Evolutionary conservation across 2,888 invertebrate genomes (phyloP), one percentile per base, ranked within the genome.

Genomic region (Acronicta psi): DNA sequence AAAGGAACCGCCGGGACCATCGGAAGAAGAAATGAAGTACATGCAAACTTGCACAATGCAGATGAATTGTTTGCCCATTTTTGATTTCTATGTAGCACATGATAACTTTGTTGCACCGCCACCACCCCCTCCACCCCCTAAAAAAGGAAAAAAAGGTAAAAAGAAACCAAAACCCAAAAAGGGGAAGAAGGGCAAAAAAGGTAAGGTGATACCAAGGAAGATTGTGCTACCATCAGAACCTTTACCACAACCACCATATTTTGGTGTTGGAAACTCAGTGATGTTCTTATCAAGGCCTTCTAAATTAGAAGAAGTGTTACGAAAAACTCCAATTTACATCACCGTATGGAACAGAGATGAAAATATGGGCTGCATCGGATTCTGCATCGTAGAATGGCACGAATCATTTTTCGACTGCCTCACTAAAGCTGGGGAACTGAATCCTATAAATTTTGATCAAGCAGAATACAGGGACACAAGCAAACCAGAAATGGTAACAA

Each of bases 261-360:
- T 93, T 65, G 93, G 94, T 1, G 94, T 94, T 0, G 94, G 94
- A 0, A 94, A 93, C 59, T 81, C 91, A 0, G 83, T 92, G 2
- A 89, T 92, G 85, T 94, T 94, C 62, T 56, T 93, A 51, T 92
- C 91, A 0, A 84, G 93, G 67, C 93, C 94, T 20, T 88, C 90
- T 0, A 89, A 87, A 73, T 75, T 94, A 45, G 88, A 88, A 69
- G 92, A 93, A 59, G 67, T 87, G 0, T 77, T 94, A 38, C 81
- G 69, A 54, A 87, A 90, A 55, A 92, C 93, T 18, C 93, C 93
- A 1, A 86, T 94, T 44, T 86, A 89, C 44, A 85, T 94, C 7
- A 89, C 92, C 10, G 93, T 93, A 0, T 94, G 93, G 94, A 93
- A 94, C 46, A 86, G 93, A 75, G 92, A 93, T 50, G 86, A 93